phyloP scores from a whole-genome alignment of 2,113 vertebrate genomes.

The Corythornis madagascariensis region DNA sequence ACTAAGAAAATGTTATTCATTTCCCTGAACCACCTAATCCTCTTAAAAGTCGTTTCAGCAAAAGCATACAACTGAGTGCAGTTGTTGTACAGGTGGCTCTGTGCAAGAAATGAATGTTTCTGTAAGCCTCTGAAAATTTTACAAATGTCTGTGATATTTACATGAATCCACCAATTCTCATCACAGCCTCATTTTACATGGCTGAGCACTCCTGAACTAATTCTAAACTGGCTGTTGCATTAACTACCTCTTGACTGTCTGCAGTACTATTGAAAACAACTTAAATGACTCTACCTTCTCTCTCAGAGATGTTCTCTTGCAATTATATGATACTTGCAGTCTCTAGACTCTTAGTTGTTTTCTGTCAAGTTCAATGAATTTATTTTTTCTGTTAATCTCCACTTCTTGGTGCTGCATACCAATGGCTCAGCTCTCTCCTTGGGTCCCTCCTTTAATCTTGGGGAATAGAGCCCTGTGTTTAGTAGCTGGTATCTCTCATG shows the following conservation, averaged over 20 bases:
- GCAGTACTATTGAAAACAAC: not conserved
- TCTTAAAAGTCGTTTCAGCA: not conserved
- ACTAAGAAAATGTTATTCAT: not conserved
- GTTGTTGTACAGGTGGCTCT: not conserved
- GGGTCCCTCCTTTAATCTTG: not conserved
- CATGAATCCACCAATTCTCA: not conserved
- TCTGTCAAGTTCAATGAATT: not conserved
- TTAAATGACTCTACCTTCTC: not conserved
- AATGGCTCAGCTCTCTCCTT: not conserved
- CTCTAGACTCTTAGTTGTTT: not conserved
- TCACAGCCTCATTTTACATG: not conserved
- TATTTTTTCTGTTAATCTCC: not conserved
- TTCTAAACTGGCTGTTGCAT: not conserved
- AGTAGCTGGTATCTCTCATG: not conserved
- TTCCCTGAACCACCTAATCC: not conserved
- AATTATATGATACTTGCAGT: not conserved
- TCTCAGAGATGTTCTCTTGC: not conserved
- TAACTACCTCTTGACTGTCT: not conserved
- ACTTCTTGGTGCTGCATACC: not conserved
- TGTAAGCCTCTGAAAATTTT: not conserved
- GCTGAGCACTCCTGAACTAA: not conserved
- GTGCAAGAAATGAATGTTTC: not conserved
- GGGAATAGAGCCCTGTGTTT: not conserved
- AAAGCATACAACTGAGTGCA: not conserved
- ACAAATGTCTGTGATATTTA: not conserved